phyloP scores from a whole-genome alignment of 2,888 invertebrate genomes.

The Autographa pulchrina region DNA sequence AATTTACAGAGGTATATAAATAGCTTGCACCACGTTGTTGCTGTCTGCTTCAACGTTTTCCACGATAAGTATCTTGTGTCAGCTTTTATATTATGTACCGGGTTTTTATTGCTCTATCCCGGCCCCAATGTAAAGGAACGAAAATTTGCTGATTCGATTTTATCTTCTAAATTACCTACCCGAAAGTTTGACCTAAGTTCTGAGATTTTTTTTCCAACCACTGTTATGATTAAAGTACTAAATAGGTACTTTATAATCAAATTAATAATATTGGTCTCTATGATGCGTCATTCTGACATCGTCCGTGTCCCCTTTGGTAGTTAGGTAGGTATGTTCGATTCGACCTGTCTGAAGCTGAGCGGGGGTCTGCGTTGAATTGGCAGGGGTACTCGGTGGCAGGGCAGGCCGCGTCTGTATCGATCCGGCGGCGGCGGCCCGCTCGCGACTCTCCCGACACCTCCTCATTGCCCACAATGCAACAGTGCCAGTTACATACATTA shows the following conservation, averaged over 20 bases:
- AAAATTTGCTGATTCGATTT: no score
- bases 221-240: neutral
- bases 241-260: neutral
- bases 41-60: slow-evolving; percentile 34
- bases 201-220: neutral
- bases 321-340: slow-evolving; percentile 33
- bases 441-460: slow-evolving; percentile 71
- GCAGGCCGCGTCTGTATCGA: slow-evolving; percentile 70
- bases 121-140: neutral
- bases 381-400: slow-evolving; percentile 72
- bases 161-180: neutral
- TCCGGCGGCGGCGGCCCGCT: slow-evolving; percentile 66
- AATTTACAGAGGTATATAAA: slow-evolving; percentile 50
- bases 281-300: neutral
- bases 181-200: neutral
- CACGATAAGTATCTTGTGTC: slow-evolving; percentile 26
- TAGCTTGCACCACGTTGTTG: slow-evolving; percentile 34
- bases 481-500: slow-evolving; percentile 48
- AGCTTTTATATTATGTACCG: slow-evolving; percentile 24
- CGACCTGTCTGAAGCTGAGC: slow-evolving; percentile 61
- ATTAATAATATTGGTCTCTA: neutral
- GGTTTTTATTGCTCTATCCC: neutral
- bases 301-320: slow-evolving; percentile 11
- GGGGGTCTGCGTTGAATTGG: slow-evolving; percentile 68
- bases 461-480: slow-evolving; percentile 67